Percentiles rank a stretch among this genome's conserved stretches.
phyloP scores from a whole-genome alignment of 1,140 invertebrate genomes.

The Psilanteris sp. region DNA sequence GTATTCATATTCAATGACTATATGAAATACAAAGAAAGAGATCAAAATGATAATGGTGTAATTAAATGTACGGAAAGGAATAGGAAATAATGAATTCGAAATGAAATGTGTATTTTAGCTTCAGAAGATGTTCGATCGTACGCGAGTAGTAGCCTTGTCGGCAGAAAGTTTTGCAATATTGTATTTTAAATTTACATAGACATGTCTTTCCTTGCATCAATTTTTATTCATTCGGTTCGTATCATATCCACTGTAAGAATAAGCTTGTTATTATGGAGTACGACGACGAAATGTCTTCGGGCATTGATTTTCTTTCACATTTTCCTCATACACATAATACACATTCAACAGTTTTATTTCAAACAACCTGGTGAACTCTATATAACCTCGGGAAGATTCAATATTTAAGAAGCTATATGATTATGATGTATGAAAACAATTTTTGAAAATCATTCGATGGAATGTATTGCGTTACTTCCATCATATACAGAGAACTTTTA shows the following conservation, averaged over 20 bases:
- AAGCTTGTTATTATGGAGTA: slow-evolving; percentile 50
- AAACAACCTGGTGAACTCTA: slow-evolving; percentile 25
- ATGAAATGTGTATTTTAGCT: slow-evolving; percentile 26
- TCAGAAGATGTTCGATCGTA: slow-evolving; percentile 32
- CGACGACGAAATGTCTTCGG: slow-evolving; percentile 45
- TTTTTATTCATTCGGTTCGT: slow-evolving; percentile 48
- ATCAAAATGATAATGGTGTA: too few relatives aligned
- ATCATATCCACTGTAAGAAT: slow-evolving; percentile 31
- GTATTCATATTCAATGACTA: too few relatives aligned
- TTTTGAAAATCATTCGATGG: slow-evolving; percentile 42
- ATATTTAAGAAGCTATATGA: slow-evolving; percentile 43
- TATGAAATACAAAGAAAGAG: too few relatives aligned
- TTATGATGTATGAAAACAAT: slow-evolving; percentile 49
- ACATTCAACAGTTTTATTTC: slow-evolving; percentile 55
- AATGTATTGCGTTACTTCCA: slow-evolving; percentile 19
- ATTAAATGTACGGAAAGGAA: too few relatives aligned
- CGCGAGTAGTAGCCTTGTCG: slow-evolving; percentile 22
- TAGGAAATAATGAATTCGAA: slow-evolving; percentile 6
- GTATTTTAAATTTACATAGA: slow-evolving; percentile 42
- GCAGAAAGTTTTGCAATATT: slow-evolving; percentile 11
- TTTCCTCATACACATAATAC: slow-evolving; percentile 47
- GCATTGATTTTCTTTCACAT: slow-evolving; percentile 52
- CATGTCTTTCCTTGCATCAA: slow-evolving; percentile 47
- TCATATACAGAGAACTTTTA: too few relatives aligned
- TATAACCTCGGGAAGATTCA: slow-evolving; percentile 25